Conservation (phyloP, 2,888 invertebrate species). For the Stenchaetothrips biformis region DNA sequence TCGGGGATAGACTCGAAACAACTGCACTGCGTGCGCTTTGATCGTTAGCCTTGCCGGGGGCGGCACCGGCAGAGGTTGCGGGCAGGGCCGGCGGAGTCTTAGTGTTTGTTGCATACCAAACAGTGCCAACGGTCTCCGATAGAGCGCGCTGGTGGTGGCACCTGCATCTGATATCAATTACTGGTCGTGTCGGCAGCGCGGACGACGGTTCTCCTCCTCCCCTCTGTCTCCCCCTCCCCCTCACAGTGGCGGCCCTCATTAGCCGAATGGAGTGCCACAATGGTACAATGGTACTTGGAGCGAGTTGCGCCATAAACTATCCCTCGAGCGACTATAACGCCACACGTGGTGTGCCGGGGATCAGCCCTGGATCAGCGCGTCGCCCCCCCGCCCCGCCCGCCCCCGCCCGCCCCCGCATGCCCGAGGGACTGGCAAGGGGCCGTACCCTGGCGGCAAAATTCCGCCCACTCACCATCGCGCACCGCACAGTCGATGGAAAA, state of each 20-base stretch:
- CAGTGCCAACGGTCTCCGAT: not conserved
- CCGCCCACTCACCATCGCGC: not conserved
- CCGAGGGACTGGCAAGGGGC: not conserved
- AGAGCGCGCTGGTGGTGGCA: not conserved
- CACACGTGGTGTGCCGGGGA: not conserved
- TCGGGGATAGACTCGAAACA: too few species aligned
- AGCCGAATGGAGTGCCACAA: not conserved
- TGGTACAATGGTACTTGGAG: not conserved
- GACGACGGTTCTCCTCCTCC: not conserved
- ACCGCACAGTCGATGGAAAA: not conserved
- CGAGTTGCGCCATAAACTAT: not conserved
- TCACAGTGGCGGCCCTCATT: not conserved
- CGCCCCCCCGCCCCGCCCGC: not conserved
- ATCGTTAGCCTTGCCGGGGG: too few species aligned
- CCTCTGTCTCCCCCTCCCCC: not conserved
- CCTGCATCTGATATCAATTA: not conserved
- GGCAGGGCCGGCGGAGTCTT: too few species aligned
- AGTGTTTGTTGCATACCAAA: not conserved
- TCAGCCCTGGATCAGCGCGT: not conserved
- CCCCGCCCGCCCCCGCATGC: not conserved
- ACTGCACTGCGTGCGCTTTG: too few species aligned
- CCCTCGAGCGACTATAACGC: not conserved
- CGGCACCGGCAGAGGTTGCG: too few species aligned
- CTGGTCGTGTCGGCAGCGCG: not conserved
- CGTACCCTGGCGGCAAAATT: too few species aligned